Conservation (phyloP, 37 sponge, comb jelly and placozoan species). For the Hormiphora californensis region DNA sequence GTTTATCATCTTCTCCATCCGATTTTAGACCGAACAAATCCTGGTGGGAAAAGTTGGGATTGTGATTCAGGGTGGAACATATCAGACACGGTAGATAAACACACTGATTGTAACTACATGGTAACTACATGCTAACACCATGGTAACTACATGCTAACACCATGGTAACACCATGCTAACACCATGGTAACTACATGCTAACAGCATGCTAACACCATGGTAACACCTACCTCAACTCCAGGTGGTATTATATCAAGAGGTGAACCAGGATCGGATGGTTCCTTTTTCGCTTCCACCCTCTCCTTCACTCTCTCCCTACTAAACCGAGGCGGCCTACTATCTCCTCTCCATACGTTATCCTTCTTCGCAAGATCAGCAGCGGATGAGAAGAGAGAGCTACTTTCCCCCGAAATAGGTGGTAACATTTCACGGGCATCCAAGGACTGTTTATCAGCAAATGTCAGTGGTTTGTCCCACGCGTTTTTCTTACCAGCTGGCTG, state of each 20-base stretch:
- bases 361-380: conserved; percentile 49
- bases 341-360: conserved; percentile 45
- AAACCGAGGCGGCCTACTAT: conserved; percentile 28
- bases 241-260: conserved; percentile 44
- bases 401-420: conserved; percentile 42
- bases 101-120: no score
- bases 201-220: no score
- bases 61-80: no score
- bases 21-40: conserved; percentile 46
- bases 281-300: background rate
- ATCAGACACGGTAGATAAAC: no score
- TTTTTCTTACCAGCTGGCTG: no score
- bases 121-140: no score
- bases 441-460: conserved; percentile 8
- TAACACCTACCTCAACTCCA: conserved; percentile 52
- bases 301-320: background rate
- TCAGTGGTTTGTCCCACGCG: conserved; percentile 52
- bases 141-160: no score
- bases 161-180: no score
- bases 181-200: no score
- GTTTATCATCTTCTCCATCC: conserved; percentile 29
- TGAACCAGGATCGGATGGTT: background rate
- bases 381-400: conserved; percentile 38
- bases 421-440: conserved; percentile 1
- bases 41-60: background rate